Evolutionary conservation across 2,113 vertebrate species (phyloP).

Genomic region (Zosterops borbonicus): DNA sequence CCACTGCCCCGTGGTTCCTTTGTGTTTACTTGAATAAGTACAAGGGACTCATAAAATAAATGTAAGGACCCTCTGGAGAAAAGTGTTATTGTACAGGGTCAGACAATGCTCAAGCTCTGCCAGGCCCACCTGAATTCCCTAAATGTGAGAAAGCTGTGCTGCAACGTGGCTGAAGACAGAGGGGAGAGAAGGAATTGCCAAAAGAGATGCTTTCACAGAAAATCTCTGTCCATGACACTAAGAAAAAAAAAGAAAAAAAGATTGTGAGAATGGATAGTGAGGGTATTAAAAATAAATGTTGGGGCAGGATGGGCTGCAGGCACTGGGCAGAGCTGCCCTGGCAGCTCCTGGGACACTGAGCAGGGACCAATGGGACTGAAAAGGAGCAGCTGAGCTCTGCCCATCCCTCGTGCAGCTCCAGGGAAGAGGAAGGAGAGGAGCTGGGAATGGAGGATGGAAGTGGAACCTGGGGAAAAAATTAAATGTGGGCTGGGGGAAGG

Average conservation of each 20-base stretch:
- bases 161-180: background rate
- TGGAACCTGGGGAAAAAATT: too few relatives aligned
- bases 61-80: background rate
- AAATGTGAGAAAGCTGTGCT: background rate
- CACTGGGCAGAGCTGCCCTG: fast-evolving
- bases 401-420: fast-evolving
- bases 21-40: constrained; percentile 4
- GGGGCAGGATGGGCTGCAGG: background rate
- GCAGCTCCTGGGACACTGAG: too few relatives aligned
- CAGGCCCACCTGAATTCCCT: background rate
- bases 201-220: background rate
- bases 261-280: background rate
- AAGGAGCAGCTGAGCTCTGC: fast-evolving
- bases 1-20: background rate
- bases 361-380: fast-evolving
- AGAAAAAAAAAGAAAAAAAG: too few relatives aligned
- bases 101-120: background rate
- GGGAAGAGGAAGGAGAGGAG: background rate
- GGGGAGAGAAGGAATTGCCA: background rate
- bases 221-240: background rate
- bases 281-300: background rate
- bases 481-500: background rate
- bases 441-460: too few relatives aligned
- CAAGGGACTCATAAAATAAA: constrained; percentile 9
- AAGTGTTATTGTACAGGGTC: background rate